Percentiles rank a stretch among this genome's conserved stretches.
phyloP scores from a whole-genome alignment of 2,888 invertebrate species.

The Cephalotes varians region DNA sequence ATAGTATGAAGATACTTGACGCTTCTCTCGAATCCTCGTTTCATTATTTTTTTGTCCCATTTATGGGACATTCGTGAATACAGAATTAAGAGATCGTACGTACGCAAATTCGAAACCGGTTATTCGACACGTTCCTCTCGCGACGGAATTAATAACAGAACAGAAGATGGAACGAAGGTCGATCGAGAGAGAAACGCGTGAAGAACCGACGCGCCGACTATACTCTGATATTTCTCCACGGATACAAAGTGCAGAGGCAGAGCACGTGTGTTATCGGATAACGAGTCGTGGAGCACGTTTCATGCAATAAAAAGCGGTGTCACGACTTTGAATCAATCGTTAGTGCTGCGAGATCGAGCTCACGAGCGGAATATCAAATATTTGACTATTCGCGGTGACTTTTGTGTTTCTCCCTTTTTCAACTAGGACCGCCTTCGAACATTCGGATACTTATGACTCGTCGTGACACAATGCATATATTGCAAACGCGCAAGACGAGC shows the following conservation, averaged over 20 bases:
- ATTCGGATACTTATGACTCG: slow-evolving; percentile 2
- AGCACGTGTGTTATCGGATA: slow-evolving; percentile 23
- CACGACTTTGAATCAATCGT: slow-evolving; percentile 36
- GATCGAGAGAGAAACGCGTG: slow-evolving; percentile 5
- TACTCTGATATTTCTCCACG: background rate
- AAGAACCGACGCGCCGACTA: background rate
- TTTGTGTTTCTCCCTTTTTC: background rate
- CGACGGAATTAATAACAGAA: slow-evolving; percentile 36
- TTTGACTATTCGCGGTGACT: slow-evolving; percentile 6
- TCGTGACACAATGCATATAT: background rate
- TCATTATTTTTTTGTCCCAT: too few relatives aligned
- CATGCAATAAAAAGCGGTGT: slow-evolving; percentile 17
- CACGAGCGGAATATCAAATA: slow-evolving; percentile 46
- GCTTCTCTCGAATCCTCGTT: background rate
- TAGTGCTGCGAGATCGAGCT: slow-evolving; percentile 32
- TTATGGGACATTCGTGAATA: slow-evolving; percentile 12
- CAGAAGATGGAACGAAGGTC: slow-evolving; percentile 27
- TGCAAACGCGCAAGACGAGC: background rate
- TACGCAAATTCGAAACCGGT: slow-evolving; percentile 34
- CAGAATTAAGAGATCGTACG: slow-evolving; percentile 30
- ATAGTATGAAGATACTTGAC: background rate
- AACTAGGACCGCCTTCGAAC: background rate
- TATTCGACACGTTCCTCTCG: slow-evolving; percentile 27
- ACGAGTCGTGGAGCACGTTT: slow-evolving; percentile 33
- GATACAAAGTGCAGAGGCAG: slow-evolving; percentile 9